Evolutionary conservation across 2,888 invertebrate species (phyloP).

Genomic region (Petrolisthes manimaculis): DNA sequence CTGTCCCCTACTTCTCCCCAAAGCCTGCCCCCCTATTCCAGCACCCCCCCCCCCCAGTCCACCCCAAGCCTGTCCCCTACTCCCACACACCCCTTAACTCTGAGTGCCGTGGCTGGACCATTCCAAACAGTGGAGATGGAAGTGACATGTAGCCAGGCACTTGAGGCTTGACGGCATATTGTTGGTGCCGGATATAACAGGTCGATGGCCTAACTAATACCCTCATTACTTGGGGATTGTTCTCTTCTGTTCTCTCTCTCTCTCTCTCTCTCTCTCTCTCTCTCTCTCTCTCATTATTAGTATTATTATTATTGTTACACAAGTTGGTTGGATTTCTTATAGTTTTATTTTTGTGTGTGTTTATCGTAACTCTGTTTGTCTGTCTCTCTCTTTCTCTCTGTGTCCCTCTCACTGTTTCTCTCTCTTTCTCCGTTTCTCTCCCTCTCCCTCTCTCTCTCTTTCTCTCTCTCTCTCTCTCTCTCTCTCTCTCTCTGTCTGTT

Average conservation of each 20-base stretch:
- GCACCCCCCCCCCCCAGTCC: too few relatives aligned
- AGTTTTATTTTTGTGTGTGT: too few relatives aligned
- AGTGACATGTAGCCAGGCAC: not conserved
- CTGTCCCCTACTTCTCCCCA: too few relatives aligned
- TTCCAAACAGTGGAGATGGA: not conserved
- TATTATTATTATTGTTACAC: too few relatives aligned
- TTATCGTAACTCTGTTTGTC: not conserved
- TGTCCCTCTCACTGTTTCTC: too few relatives aligned
- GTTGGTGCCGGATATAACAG: not conserved
- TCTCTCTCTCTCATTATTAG: not conserved
- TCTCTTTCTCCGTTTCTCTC: not conserved
- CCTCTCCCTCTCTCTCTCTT: not conserved
- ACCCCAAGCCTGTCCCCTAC: too few relatives aligned
- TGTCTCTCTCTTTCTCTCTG: not conserved
- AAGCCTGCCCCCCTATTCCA: too few relatives aligned
- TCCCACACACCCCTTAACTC: too few relatives aligned
- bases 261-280: constrained; percentile 13
- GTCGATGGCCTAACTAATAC: not conserved
- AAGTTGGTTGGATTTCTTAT: too few relatives aligned
- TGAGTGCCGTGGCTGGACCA: not conserved
- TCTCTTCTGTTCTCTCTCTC: not conserved
- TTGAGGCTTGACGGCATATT: not conserved
- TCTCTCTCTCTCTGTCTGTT: not conserved
- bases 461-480: not conserved
- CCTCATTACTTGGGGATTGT: not conserved